phyloP scores from a whole-genome alignment of 2,113 vertebrate species.

The Motacilla alba region DNA sequence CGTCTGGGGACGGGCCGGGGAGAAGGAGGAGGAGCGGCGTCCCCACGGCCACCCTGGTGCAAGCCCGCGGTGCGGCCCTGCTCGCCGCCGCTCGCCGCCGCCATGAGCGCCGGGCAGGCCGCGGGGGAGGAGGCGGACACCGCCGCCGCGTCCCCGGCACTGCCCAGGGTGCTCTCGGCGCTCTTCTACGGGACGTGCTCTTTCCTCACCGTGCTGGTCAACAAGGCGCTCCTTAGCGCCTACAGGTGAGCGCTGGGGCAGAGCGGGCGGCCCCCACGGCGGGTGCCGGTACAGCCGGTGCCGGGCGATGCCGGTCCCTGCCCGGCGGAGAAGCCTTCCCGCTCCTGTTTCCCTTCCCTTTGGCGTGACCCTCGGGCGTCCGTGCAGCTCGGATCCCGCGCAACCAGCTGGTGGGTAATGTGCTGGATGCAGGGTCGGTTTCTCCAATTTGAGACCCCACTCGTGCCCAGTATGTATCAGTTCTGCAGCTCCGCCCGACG shows the following conservation, averaged over 20 bases:
- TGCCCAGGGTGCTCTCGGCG: conserved; percentile 73
- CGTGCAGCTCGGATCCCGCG: too few species aligned
- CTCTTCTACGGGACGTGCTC: conserved; percentile 85
- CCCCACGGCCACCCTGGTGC: background rate
- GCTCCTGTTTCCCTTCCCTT: rapidly evolving
- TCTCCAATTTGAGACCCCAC: rapidly evolving
- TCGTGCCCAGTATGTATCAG: rapidly evolving
- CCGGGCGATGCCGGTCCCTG: background rate
- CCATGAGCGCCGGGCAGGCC: background rate
- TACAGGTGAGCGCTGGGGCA: conserved; percentile 77
- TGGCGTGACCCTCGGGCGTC: rapidly evolving
- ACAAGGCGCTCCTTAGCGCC: conserved; percentile 86
- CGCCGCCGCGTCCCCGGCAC: background rate
- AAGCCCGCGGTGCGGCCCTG: background rate
- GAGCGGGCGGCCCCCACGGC: too few species aligned
- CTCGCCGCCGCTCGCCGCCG: background rate
- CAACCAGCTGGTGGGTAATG: rapidly evolving
- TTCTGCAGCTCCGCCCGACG: background rate
- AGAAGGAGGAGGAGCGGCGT: background rate
- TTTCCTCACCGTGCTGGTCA: conserved; percentile 85
- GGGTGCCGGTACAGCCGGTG: background rate
- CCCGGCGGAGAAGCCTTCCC: background rate
- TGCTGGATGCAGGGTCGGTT: rapidly evolving
- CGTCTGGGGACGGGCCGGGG: background rate
- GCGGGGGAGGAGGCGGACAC: background rate